These are phyloP conservation scores for Dasyornis broadbenti DNA, from an alignment of 2,113 vertebrate genomes.

Conservation along the genomic window DNA sequence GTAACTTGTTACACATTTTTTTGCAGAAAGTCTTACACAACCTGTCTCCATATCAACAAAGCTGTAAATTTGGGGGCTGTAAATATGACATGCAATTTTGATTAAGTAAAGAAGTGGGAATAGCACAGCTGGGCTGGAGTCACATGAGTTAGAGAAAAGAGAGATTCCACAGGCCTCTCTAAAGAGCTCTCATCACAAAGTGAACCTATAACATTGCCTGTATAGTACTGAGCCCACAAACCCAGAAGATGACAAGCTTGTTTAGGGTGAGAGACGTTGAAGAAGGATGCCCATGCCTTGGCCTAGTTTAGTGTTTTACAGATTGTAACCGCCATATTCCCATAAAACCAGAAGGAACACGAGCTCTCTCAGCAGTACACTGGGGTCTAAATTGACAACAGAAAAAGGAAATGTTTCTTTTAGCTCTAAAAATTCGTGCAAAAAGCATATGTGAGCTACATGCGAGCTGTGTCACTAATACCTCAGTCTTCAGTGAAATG, in stretches of 20 bases:
- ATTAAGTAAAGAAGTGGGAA: neutral
- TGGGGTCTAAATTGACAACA: neutral
- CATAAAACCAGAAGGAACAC: neutral
- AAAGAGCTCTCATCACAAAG: neutral
- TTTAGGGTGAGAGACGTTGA: neutral
- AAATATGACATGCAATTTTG: neutral
- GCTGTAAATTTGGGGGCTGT: neutral
- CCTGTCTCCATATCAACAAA: neutral
- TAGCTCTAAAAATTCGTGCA: neutral
- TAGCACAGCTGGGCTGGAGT: neutral
- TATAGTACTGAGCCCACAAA: neutral
- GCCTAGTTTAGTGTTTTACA: neutral
- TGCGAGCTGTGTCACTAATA: neutral
- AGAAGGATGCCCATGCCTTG: neutral
- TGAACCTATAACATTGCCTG: neutral
- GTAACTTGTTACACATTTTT: conserved; percentile 1
- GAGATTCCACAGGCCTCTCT: neutral
- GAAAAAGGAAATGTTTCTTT: neutral
- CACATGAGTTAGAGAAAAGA: neutral
- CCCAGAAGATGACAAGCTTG: neutral
- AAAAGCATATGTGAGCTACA: neutral
- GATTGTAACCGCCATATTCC: neutral
- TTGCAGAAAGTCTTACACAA: neutral
- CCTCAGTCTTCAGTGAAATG: neutral
- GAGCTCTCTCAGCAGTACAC: neutral